A percentile compares a stretch with the other conserved stretches of the same genome.
Conservation (phyloP, 2,888 invertebrate genomes). For the Chironomus tentans region DNA sequence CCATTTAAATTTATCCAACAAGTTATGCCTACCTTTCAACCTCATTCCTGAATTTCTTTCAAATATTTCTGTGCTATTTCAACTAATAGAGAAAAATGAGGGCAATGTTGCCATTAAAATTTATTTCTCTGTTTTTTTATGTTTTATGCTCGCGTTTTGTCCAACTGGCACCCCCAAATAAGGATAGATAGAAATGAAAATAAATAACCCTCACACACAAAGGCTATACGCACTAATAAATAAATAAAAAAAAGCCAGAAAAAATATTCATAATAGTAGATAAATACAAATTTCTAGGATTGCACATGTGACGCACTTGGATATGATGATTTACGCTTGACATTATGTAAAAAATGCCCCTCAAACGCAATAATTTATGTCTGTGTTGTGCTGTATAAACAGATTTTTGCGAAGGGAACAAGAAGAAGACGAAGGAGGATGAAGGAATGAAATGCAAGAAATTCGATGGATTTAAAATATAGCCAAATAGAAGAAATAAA, state of each 20-base stretch:
- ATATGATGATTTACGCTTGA: constrained; percentile 21
- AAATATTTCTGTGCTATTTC: background rate
- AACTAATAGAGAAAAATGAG: background rate
- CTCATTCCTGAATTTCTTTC: background rate
- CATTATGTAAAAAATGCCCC: constrained; percentile 6
- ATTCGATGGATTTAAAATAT: no score
- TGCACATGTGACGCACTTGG: constrained; percentile 19
- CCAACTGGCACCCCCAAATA: background rate
- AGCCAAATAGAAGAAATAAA: no score
- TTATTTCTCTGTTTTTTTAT: background rate
- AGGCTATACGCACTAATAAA: no score
- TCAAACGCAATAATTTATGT: background rate
- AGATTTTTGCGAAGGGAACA: no score
- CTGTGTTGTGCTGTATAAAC: background rate
- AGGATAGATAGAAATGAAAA: background rate
- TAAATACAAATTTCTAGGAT: background rate
- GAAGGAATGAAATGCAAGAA: no score
- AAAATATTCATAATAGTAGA: background rate
- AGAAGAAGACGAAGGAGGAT: no score
- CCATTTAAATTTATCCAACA: background rate
- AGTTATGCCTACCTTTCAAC: background rate
- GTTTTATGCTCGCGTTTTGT: background rate
- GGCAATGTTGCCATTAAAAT: constrained; percentile 5
- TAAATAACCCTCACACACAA: no score
- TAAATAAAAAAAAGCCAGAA: no score